These are phyloP conservation scores for Archivesica marissinica DNA, from an alignment of 1,140 invertebrate species.

Conservation along the genomic window DNA sequence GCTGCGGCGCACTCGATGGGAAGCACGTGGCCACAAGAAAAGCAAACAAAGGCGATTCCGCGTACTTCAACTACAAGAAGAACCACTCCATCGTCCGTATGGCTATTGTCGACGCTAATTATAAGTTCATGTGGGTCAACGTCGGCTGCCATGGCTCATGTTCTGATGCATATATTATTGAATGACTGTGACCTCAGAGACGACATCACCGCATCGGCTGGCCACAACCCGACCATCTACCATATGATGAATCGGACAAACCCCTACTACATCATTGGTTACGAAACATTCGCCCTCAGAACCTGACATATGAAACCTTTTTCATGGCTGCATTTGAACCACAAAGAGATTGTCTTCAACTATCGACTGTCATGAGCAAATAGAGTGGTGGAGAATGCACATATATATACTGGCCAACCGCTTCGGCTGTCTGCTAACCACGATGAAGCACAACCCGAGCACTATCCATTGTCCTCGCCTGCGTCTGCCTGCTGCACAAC, in stretches of 20 bases:
- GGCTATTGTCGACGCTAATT: too few species aligned
- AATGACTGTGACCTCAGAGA: background rate
- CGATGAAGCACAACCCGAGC: background rate
- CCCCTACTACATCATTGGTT: too few species aligned
- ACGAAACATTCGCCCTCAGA: too few species aligned
- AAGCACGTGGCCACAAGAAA: constrained; percentile 14
- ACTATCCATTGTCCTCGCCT: background rate
- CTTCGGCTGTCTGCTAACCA: background rate
- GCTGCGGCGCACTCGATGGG: background rate
- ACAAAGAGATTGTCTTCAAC: too few species aligned
- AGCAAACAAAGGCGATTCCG: background rate
- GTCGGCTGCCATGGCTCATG: background rate
- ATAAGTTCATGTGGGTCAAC: too few species aligned
- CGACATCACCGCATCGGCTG: background rate
- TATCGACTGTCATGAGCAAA: too few species aligned
- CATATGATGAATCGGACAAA: background rate
- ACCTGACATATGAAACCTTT: too few species aligned
- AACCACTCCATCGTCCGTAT: background rate
- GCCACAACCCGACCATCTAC: background rate
- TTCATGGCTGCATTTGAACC: too few species aligned
- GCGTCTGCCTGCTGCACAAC: background rate
- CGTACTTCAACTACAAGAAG: background rate
- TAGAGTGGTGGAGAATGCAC: background rate
- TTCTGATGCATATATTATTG: background rate
- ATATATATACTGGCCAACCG: background rate